phyloP scores from a whole-genome alignment of 2,888 invertebrate species.

The Thymelicus acteon region DNA sequence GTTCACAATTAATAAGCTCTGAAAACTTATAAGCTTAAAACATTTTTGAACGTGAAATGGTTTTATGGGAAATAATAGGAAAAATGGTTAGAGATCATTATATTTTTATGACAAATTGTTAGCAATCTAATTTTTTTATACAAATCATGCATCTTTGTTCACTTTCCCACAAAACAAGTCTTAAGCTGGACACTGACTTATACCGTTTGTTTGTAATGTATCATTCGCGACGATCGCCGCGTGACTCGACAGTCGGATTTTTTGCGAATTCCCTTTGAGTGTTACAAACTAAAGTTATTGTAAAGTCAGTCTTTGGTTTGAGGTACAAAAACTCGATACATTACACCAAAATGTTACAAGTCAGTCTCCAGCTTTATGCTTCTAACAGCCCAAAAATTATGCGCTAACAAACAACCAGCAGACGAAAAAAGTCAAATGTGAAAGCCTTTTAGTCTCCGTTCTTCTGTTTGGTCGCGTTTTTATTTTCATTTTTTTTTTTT shows the following conservation, averaged over 20 bases:
- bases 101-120: too few species aligned
- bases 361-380: neutral
- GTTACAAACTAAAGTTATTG: too few species aligned
- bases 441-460: conserved; percentile 25
- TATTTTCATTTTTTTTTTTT: conserved; percentile 19
- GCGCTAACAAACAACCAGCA: conserved; percentile 13
- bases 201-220: too few species aligned
- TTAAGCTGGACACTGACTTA: neutral
- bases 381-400: conserved; percentile 21
- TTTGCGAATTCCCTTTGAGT: too few species aligned
- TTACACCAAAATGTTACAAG: too few species aligned
- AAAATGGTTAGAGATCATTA: neutral
- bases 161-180: neutral
- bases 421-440: conserved; percentile 29
- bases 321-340: too few species aligned
- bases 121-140: too few species aligned
- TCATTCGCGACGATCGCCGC: too few species aligned
- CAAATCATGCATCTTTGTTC: neutral
- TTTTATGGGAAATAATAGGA: neutral
- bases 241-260: too few species aligned
- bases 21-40: neutral
- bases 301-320: too few species aligned
- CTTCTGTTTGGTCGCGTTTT: conserved; percentile 17
- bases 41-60: neutral
- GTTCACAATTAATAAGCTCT: conserved; percentile 1